phyloP scores from a whole-genome alignment of 1,140 invertebrate species.

The Tetragnatha versicolor region DNA sequence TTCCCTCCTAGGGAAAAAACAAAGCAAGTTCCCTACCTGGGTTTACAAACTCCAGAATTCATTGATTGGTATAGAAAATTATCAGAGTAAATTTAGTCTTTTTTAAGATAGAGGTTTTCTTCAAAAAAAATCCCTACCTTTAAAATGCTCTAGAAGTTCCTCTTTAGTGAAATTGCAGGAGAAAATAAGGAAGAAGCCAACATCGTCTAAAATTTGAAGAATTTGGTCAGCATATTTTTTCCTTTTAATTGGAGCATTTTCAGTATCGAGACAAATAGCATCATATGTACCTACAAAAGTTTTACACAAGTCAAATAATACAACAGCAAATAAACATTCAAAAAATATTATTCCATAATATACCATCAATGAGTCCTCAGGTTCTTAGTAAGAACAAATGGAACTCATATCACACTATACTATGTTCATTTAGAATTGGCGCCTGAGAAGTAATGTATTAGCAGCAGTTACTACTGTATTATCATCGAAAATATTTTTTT shows the following conservation, averaged over 20 bases:
- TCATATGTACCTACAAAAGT: slow-evolving; percentile 45
- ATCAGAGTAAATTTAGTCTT: no score
- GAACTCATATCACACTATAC: background rate
- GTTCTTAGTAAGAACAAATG: background rate
- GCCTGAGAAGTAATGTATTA: background rate
- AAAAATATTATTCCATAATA: background rate
- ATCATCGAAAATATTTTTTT: no score
- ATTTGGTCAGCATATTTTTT: slow-evolving; percentile 12
- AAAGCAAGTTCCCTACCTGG: no score
- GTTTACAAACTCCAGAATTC: no score
- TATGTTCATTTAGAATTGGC: background rate
- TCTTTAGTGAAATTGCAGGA: slow-evolving; percentile 54
- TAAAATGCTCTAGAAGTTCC: slow-evolving; percentile 23
- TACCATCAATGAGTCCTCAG: background rate
- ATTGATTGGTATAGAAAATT: no score
- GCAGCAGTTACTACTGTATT: background rate
- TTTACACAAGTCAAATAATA: background rate
- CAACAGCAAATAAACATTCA: background rate
- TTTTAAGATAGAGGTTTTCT: no score
- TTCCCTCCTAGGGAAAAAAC: no score
- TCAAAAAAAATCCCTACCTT: slow-evolving; percentile 10
- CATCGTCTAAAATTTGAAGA: background rate
- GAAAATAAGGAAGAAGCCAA: slow-evolving; percentile 38
- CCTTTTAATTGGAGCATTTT: slow-evolving; percentile 22
- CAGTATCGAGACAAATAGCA: slow-evolving; percentile 25